These are phyloP conservation scores for Bradypus variegatus DNA, from an alignment of 2,797 vertebrate species.

Conservation along the genomic window DNA sequence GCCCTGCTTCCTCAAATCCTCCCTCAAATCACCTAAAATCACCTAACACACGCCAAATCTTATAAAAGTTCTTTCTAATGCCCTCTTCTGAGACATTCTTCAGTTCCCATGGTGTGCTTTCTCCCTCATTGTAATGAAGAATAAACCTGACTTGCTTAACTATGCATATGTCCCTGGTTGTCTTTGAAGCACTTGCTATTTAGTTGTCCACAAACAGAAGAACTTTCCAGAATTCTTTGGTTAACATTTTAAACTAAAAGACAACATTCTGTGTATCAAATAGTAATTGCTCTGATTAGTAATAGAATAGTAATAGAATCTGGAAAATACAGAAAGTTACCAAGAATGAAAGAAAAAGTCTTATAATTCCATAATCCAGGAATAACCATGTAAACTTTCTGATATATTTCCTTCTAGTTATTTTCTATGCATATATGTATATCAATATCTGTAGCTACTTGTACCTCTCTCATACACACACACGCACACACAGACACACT, in stretches of 20 bases:
- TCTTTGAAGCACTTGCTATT: background rate
- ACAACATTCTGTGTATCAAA: background rate
- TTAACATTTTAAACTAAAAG: background rate
- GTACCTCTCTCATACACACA: background rate
- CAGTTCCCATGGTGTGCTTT: background rate
- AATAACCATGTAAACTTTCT: background rate
- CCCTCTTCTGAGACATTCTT: background rate
- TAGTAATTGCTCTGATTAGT: background rate
- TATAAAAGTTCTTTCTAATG: background rate
- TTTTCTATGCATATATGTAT: background rate
- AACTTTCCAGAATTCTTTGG: background rate
- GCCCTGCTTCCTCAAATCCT: background rate
- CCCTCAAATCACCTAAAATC: background rate
- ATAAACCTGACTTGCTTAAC: background rate
- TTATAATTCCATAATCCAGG: background rate
- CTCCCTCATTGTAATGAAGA: background rate
- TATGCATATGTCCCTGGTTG: background rate
- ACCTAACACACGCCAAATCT: background rate
- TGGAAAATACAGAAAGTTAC: background rate
- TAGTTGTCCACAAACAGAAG: background rate
- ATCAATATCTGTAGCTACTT: background rate
- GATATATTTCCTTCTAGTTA: background rate
- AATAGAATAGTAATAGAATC: background rate
- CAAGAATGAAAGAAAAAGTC: conserved; percentile 1
- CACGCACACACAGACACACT: background rate